Evolutionary conservation across 1,140 invertebrate genomes (phyloP).

Genomic region (Pissodes strobi): DNA sequence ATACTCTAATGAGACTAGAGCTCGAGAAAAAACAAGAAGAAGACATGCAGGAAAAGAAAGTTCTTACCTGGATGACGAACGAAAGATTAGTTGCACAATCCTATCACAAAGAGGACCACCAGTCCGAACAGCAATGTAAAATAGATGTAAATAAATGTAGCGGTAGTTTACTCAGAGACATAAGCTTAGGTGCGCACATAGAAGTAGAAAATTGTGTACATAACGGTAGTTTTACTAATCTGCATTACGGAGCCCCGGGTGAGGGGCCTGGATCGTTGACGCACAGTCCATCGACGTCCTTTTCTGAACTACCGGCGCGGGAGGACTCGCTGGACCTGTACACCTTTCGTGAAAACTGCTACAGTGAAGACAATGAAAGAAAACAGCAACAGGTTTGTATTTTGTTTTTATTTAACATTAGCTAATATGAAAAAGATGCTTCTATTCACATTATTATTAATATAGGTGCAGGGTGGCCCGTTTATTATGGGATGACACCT

Average conservation of each 20-base stretch:
- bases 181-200: conserved; percentile 60
- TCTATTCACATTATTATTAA: no score
- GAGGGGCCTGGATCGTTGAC: conserved; percentile 46
- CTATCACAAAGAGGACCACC: conserved; percentile 37
- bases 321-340: conserved; percentile 70
- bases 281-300: conserved; percentile 32
- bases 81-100: conserved; percentile 41
- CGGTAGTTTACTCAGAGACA: conserved; percentile 60
- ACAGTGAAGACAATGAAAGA: conserved; percentile 61
- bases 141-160: conserved; percentile 42
- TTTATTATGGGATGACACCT: no score
- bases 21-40: conserved; percentile 79
- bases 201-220: conserved; percentile 67
- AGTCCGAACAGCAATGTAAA: conserved; percentile 19
- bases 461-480: no score
- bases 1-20: conserved; percentile 93
- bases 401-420: no score
- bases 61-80: conserved; percentile 53
- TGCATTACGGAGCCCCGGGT: conserved; percentile 62
- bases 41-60: conserved; percentile 54
- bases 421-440: no score
- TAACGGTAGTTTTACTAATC: conserved; percentile 66
- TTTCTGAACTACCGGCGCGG: conserved; percentile 59
- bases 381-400: conserved; percentile 39
- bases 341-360: conserved; percentile 69